A percentile compares a stretch with the other conserved stretches of the same genome.
Evolutionary conservation across 2,888 invertebrate species (phyloP).

Genomic region (Malacosoma neustria): DNA sequence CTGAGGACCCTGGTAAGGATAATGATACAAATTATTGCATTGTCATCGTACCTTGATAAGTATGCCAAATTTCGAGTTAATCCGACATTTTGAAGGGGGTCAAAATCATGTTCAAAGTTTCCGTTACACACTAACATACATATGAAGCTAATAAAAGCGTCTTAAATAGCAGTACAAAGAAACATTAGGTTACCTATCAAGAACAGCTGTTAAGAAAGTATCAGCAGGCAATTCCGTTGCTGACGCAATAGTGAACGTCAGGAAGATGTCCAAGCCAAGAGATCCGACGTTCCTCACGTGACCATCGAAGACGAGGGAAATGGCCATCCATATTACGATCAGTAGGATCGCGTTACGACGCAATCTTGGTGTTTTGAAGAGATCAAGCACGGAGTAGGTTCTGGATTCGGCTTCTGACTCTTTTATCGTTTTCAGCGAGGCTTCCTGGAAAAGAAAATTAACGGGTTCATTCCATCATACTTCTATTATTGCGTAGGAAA

Average conservation of each 20-base stretch:
- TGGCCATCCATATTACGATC: constrained; percentile 92
- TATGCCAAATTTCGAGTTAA: too few relatives aligned
- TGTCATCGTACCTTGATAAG: too few relatives aligned
- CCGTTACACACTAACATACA: too few relatives aligned
- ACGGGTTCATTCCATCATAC: too few relatives aligned
- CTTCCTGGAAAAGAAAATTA: constrained; percentile 75
- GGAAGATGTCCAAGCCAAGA: constrained; percentile 86
- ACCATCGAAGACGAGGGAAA: constrained; percentile 90
- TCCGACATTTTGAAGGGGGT: too few relatives aligned
- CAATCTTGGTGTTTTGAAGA: constrained; percentile 85
- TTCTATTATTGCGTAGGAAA: too few relatives aligned
- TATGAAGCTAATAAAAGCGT: too few relatives aligned
- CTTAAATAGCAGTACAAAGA: background rate
- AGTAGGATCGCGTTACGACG: constrained; percentile 84
- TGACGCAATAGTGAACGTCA: constrained; percentile 89
- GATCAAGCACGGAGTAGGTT: constrained; percentile 85
- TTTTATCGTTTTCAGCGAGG: constrained; percentile 79
- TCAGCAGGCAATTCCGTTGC: constrained; percentile 91
- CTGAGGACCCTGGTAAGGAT: too few relatives aligned
- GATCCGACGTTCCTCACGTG: constrained; percentile 92
- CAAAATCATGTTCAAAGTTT: too few relatives aligned
- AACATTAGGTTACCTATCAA: constrained; percentile 68
- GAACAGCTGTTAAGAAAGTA: constrained; percentile 82
- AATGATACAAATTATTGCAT: too few relatives aligned
- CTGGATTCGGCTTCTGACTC: constrained; percentile 82